Evolutionary conservation across 2,888 invertebrate species (phyloP), one percentile per base, ranked within the genome.

Genomic region (Auanema sp.): DNA sequence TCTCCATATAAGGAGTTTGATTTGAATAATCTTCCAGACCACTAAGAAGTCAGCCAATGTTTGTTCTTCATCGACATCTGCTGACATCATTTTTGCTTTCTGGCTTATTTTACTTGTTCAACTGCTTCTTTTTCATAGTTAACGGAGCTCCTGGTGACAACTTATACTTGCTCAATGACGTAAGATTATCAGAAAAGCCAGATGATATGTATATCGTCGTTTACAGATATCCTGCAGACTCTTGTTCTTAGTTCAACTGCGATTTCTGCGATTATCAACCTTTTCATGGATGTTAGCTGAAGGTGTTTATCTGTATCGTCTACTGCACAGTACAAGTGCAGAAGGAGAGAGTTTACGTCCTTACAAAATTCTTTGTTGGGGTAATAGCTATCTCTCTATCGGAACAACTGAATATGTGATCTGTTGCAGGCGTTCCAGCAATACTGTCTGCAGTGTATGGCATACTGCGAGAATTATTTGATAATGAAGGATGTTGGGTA

Each of bases 271-370:
- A 42, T 77, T 86, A 58, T 84, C 84, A 44, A 86, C 85, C 63
- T 87, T 87, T 79, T 83, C 85, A 75, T 87, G 87, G 87, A 87
- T 87, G 86, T 84, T 87, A 53, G 79, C 77, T 16, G 86, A 87
- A 72, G 86, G 69, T 1, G 85, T 85, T 64, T 87, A 87, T 74
- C 80, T 87, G 25, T 87, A 86, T 75, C 83, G 85, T 58, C 84
- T 87, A 60, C 81, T 85, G 18, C 81, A 85, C 11, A 85, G 86
- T 8, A 86, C 86, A 68, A 84, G 84, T 16, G 84, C 85, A 0
- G 75, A 77, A 42, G 72, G 68, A 82, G 85, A 74, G 81, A 83
- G 78, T 25, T 79, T 86, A 18, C 64, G 79, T 2, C 75, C 85
- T 42, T 87, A 86, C 74, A 86, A 85, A 69, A 50, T 85, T 23